Conservation (phyloP, 2,797 vertebrate species). For the Triplophysa bombifrons region DNA sequence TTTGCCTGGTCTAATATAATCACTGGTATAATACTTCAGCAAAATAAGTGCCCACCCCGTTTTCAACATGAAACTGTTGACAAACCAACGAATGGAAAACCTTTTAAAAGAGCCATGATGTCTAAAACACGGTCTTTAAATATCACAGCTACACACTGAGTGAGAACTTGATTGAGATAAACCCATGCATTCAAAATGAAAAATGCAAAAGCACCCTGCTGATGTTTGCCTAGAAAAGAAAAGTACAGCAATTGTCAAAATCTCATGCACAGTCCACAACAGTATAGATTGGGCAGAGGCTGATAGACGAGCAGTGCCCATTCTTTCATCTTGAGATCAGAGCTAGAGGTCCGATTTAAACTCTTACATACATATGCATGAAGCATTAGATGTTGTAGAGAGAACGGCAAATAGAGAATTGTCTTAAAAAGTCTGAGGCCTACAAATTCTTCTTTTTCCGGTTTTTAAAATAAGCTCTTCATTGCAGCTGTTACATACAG, state of each 20-base stretch:
- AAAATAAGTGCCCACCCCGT: slow-evolving; percentile 59
- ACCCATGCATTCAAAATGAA: not conserved
- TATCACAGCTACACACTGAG: not conserved
- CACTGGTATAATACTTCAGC: slow-evolving; percentile 71
- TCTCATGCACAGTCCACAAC: slow-evolving; percentile 15
- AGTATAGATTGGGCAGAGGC: slow-evolving; percentile 34
- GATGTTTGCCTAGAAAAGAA: slow-evolving; percentile 45
- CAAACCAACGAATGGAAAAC: slow-evolving; percentile 70
- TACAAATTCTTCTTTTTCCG: slow-evolving; percentile 56
- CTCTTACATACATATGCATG: slow-evolving; percentile 57
- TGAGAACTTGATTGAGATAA: not conserved
- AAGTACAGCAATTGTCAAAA: slow-evolving; percentile 38
- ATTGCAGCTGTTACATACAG: slow-evolving; percentile 81
- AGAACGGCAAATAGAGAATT: slow-evolving; percentile 73
- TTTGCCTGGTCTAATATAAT: slow-evolving; percentile 26
- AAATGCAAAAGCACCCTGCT: slow-evolving; percentile 43
- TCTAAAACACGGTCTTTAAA: slow-evolving; percentile 12
- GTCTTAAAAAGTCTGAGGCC: slow-evolving; percentile 66
- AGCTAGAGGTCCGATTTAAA: slow-evolving; percentile 42
- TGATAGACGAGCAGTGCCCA: slow-evolving; percentile 40
- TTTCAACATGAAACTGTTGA: slow-evolving; percentile 69
- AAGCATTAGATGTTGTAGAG: slow-evolving; percentile 45
- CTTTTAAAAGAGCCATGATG: slow-evolving; percentile 65
- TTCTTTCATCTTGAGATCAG: slow-evolving; percentile 51
- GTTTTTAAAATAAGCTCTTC: slow-evolving; percentile 66